Base-by-base conservation (phyloP, 2,888 invertebrate species). In the Xestia rhomboidea region DNA sequence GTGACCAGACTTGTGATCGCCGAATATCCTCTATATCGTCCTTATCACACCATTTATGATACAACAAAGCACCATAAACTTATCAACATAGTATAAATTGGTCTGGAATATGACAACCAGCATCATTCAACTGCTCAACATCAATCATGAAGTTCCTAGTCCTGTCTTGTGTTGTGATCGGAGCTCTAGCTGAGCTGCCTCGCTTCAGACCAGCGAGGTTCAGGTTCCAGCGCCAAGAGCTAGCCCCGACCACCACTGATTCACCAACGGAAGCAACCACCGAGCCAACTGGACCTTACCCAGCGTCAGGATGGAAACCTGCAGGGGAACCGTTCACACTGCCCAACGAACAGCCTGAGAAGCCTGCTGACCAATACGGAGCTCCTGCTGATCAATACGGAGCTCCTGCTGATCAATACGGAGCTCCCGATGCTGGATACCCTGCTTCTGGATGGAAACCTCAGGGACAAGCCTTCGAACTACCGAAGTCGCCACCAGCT, bases 361-460 rank as follows among this genome's bases (percentile, higher is more conserved):
- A 88, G 13, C 94, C 95, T 6, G 88, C 89, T 6, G 90, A 93
- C 8, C 83, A 88, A 67, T 89, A 88, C n/a, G 90, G 90, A 72
- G 83, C 90, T 54, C 74, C 89, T 73, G 79, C 38, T 38, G 38
- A 93, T 10, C 83, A 88, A 67, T 89, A 88, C n/a, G 90, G 90
- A 72, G 84, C 90, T 54, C 94, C 95, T 6, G 88, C 89, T 6
- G 90, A 93, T 10, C 83, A 88, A 67, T 89, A 88, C 27, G 90
- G 90, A 72, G 84, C 90, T 54, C 74, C 89, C 73, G 79, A 86
- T 38, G 95, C 89, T 0, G 94, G 95, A 0, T 96, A 96, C 46
- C 94, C 95, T 0, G 91, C 96, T 0, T 94, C 96, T 1, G 97
- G 96, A 34, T 96, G 96, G 96, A 95, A 94, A 54, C 97, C 97